Base-by-base conservation (phyloP, 2,888 invertebrate genomes). In the Baronia brevicornis region DNA sequence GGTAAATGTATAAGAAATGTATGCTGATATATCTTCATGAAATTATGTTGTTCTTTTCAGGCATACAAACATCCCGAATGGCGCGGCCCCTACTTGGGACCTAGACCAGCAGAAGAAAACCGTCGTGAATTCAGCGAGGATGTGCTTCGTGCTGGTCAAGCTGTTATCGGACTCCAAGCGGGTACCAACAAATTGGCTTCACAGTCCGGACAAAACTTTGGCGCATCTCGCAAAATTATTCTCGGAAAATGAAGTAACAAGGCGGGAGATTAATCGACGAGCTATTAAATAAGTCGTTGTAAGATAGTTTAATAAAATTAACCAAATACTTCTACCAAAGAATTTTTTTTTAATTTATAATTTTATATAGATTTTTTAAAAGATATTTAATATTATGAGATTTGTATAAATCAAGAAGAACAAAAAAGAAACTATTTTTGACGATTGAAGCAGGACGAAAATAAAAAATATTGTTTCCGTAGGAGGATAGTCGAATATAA, bases 141-240 rank as follows among this genome's bases (percentile, higher is more conserved):
- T 46, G 92, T 93, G 44, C 82, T 96, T 29, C 85, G 92, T 17
- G 95, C 95, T 11, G 94, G 95, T 1, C 90, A 95, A 54, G 86
- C 89, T 7, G 89, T 96, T 19, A 96, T 96, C 50, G 93, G 94
- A 9, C 87, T 96, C 3, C 96, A 96, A 73, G 94, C 94, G 26
- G 96, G 96, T 19, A 89, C 90, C 46, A 96, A 96, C 77, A 91
- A 91, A 53, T 89, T 92, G 6, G 95, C 95, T 5, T 91, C 89
- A 17, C 95, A 95, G 61, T 90, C 93, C 1, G 96, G 96, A 4
- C 93, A 93, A 67, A 95, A 77, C 85, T 93, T 95, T 52, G 95
- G 95, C n/a, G 91, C 92, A 12, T 89, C 91, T 23, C 87, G 93
- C 52, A 93, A 93, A 70, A 93, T 93, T 54, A 89, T 93, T 48